phyloP scores from a whole-genome alignment of 2,888 invertebrate genomes.

The Falcaria lacertinaria region DNA sequence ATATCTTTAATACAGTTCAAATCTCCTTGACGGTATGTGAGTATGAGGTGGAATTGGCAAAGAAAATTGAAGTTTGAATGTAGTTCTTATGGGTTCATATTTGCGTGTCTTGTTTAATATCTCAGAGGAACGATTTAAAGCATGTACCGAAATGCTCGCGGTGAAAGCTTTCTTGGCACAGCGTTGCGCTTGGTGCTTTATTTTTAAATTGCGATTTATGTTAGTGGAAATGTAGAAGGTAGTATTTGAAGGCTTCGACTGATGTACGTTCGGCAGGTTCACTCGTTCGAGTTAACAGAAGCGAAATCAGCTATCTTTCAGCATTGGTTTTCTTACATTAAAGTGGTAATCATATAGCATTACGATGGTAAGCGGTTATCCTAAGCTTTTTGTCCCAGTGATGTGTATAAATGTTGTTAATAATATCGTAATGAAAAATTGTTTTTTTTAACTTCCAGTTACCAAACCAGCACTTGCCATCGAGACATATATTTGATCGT shows the following conservation, averaged over 20 bases:
- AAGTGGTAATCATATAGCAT: too few relatives aligned
- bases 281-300: background rate
- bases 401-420: too few relatives aligned
- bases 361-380: too few relatives aligned
- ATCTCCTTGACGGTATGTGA: slow-evolving; percentile 24
- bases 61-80: slow-evolving; percentile 11
- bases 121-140: slow-evolving; percentile 66
- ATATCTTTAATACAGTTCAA: slow-evolving; percentile 24
- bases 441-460: too few relatives aligned
- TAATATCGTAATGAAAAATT: too few relatives aligned
- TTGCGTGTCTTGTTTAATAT: slow-evolving; percentile 24
- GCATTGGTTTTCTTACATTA: too few relatives aligned
- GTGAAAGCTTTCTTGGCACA: slow-evolving; percentile 70
- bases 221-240: slow-evolving; percentile 35
- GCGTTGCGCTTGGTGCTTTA: slow-evolving; percentile 59
- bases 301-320: too few relatives aligned
- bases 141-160: slow-evolving; percentile 64
- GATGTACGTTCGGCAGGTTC: slow-evolving; percentile 19
- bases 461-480: too few relatives aligned
- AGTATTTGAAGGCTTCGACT: slow-evolving; percentile 25
- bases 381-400: too few relatives aligned
- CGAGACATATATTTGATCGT: too few relatives aligned
- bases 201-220: slow-evolving; percentile 70
- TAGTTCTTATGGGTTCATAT: slow-evolving; percentile 23
- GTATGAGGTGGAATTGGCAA: slow-evolving; percentile 13